Evolutionary conservation across 2,888 invertebrate genomes (phyloP), one percentile per base, ranked within the genome.

Genomic region (Apamea anceps): DNA sequence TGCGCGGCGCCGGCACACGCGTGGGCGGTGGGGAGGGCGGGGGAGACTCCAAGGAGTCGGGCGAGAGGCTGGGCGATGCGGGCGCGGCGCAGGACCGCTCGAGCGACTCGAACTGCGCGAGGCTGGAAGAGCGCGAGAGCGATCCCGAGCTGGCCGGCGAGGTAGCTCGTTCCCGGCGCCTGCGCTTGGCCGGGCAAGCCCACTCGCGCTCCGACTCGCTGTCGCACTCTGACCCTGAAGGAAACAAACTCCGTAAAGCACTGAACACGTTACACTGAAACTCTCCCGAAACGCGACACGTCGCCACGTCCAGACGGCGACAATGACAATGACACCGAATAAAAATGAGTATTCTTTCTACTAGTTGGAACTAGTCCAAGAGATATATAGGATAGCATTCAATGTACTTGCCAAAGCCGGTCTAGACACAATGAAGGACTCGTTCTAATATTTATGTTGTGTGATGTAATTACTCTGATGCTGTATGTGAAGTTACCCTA

Each of bases 91-190:
- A 97, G 71, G 96, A 96, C 62, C 97, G 97, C 93, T 99, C 99
- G 82, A 99, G 96, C 8, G 98, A 98, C 95, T 99, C 99, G 94
- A 99, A 99, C 95, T 98, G 98, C 84, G 99, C 97, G 85, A 99
- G 97, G 89, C 98, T 98, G 87, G 98, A 98, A 83, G 98, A 98
- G 87, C 98, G 97, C 90, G 98, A 98, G 25, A 98, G 97, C 72
- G 98, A 98, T 92, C 95, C 93, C 91, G 96, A 86, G 95, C 96
- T 96, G 93, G 93, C 88, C 82, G 95, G 96, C 85, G 96, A 96
- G 79, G 92, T 81, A 84, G 94, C 95, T 84, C 95, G 95, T 91
- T 98, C 98, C 91, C 98, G 98, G 84, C 98, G 97, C 80, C 98
- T 97, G 75, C 98, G 97, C 94, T 98, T 98, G 73, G 98, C 98